Percentiles rank a stretch among this genome's conserved stretches.
Evolutionary conservation across 2,797 vertebrate species (phyloP).

Genomic region (Sparidentex hasta): DNA sequence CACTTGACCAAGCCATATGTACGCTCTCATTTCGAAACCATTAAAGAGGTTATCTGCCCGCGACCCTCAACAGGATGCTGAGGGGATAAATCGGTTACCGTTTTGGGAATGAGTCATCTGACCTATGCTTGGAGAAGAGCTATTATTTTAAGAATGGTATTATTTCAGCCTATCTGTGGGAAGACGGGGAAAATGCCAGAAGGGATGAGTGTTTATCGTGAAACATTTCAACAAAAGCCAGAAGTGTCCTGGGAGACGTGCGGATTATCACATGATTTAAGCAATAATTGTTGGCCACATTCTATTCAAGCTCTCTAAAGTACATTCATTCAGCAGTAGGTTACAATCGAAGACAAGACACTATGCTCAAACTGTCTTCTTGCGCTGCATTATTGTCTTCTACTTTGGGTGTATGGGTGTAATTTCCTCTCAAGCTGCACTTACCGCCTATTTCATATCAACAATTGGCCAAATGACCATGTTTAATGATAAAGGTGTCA

Average conservation of each 20-base stretch:
- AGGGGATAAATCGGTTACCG: slow-evolving; percentile 20
- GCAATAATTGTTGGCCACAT: neutral
- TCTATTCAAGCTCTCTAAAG: neutral
- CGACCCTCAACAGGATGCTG: slow-evolving; percentile 44
- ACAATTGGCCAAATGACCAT: neutral
- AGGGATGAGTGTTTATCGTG: slow-evolving; percentile 7
- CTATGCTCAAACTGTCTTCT: neutral
- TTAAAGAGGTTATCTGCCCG: slow-evolving; percentile 14
- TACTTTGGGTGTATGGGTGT: neutral
- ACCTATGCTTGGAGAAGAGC: slow-evolving; percentile 20
- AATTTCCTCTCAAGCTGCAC: neutral
- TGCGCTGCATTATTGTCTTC: neutral
- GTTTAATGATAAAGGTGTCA: neutral
- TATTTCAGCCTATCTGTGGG: slow-evolving; percentile 29
- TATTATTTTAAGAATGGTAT: slow-evolving; percentile 41
- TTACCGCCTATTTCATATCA: neutral
- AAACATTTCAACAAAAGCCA: neutral
- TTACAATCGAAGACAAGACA: neutral
- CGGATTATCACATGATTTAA: neutral
- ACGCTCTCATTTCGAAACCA: slow-evolving; percentile 22
- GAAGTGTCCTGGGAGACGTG: neutral
- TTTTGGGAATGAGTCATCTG: slow-evolving; percentile 49
- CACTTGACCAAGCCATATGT: slow-evolving; percentile 14
- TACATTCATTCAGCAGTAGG: neutral
- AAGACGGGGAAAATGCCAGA: slow-evolving; percentile 19